Base-by-base conservation (phyloP, 2,888 invertebrate species). In the Ecdyonurus torrentis region DNA sequence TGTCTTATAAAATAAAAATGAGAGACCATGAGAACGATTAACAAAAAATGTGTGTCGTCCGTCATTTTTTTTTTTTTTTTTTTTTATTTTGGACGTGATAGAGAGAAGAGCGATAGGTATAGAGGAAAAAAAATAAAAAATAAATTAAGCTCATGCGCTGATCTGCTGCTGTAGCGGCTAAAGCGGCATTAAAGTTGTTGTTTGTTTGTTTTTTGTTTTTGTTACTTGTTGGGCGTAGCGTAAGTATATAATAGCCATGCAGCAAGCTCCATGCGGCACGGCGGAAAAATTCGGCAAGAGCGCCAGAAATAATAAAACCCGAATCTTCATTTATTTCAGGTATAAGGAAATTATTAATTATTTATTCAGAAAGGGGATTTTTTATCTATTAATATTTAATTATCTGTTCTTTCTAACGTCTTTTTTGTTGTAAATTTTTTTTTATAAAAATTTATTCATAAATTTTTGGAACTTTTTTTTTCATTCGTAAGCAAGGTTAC, bases 401-500 rank as follows among this genome's bases (percentile, higher is more conserved):
- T 60, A 60, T 23, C 23, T 60, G 25, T 60, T 18, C 25, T 60
- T 60, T 20, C 23, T 58, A 20, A 23, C 58, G 20, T 52, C 18
- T 52, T 58, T 23, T 20, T 19, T 20, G 20, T 25, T 60, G 60
- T 60, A 60, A 24, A n/a, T 25, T 18, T 20, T 60, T 60, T 58
- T 60, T n/a, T n/a, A n/a, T n/a, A n/a, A n/a, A n/a, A n/a, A n/a
- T n/a, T n/a, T n/a, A n/a, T n/a, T n/a, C n/a, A n/a, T n/a, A n/a
- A n/a, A n/a, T n/a, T n/a, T n/a, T n/a, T n/a, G n/a, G n/a, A n/a
- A n/a, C n/a, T 61, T 53, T 58, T 61, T 59, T 66, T 64, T 19
- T 58, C 60, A 61, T 61, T 60, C 58, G 55, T 20, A 59, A 53
- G 52, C 59, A 60, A 63, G 23, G 85, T 91, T 93, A 92, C 92